phyloP scores from a whole-genome alignment of 2,113 vertebrate species.

The Lepidiolamprologus cunningtoni region DNA sequence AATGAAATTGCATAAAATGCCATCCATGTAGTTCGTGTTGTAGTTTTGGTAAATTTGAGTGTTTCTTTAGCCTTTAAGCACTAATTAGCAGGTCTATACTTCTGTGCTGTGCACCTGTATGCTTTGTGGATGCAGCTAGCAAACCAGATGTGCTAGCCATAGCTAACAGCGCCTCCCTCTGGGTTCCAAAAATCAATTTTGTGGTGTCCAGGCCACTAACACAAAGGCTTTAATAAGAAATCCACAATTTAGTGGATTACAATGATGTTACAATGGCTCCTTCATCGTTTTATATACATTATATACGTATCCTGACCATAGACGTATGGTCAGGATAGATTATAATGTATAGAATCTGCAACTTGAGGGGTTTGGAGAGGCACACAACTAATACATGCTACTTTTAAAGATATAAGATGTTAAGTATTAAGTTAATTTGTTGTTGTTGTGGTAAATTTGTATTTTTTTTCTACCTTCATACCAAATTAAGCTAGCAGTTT shows the following conservation, averaged over 20 bases:
- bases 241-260: not conserved
- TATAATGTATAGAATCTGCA: not conserved
- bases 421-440: not conserved
- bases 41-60: not conserved
- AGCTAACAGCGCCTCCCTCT: not conserved
- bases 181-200: not conserved
- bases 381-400: not conserved
- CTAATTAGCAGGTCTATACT: not conserved
- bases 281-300: not conserved
- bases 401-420: not conserved
- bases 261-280: not conserved
- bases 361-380: not conserved
- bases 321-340: not conserved
- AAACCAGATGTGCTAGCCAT: not conserved
- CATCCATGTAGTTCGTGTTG: not conserved
- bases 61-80: not conserved
- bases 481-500: not conserved
- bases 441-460: not conserved
- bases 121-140: not conserved
- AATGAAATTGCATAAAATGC: not conserved
- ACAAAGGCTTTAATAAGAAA: not conserved
- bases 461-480: not conserved
- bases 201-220: not conserved
- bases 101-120: not conserved
- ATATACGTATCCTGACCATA: not conserved